Percentiles rank a stretch among this genome's conserved stretches.
These are phyloP conservation scores for Drymonia ruficornis DNA, from an alignment of 2,888 invertebrate genomes.

Conservation along the genomic window DNA sequence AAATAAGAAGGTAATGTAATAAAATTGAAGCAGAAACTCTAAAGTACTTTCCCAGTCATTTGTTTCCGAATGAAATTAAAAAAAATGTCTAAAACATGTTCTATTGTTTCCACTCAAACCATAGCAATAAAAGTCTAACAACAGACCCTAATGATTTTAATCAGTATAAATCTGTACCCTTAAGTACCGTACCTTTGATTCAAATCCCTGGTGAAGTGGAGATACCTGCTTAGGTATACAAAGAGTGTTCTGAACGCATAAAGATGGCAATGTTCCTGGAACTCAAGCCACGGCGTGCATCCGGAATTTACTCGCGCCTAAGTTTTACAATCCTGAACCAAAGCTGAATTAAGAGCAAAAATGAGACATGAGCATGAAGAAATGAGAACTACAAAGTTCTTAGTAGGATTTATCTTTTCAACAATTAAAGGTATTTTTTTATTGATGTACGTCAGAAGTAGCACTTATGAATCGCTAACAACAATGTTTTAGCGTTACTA, in stretches of 20 bases:
- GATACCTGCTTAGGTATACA: slow-evolving; percentile 26
- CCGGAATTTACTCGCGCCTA: slow-evolving; percentile 32
- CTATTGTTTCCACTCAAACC: background rate
- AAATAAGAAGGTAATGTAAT: too few species aligned
- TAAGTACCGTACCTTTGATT: slow-evolving; percentile 18
- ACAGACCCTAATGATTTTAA: slow-evolving; percentile 18
- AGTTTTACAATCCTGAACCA: slow-evolving; percentile 38
- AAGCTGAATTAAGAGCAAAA: slow-evolving; percentile 22
- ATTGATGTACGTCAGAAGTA: too few species aligned
- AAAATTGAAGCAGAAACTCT: too few species aligned
- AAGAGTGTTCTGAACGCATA: slow-evolving; percentile 31
- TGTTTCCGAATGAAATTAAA: too few species aligned
- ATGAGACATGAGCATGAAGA: background rate
- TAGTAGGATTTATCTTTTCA: background rate
- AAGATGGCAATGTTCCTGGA: slow-evolving; percentile 29
- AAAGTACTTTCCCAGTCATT: too few species aligned
- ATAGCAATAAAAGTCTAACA: background rate
- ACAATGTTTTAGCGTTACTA: too few species aligned
- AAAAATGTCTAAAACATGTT: too few species aligned
- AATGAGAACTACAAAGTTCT: too few species aligned
- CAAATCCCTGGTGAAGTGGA: slow-evolving; percentile 24
- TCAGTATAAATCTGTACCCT: slow-evolving; percentile 17
- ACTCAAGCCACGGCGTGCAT: slow-evolving; percentile 39
- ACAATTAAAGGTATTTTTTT: too few species aligned
- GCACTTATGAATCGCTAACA: too few species aligned